Base-by-base conservation (phyloP, 2,113 vertebrate species). In the Sceloporus tristichus region DNA sequence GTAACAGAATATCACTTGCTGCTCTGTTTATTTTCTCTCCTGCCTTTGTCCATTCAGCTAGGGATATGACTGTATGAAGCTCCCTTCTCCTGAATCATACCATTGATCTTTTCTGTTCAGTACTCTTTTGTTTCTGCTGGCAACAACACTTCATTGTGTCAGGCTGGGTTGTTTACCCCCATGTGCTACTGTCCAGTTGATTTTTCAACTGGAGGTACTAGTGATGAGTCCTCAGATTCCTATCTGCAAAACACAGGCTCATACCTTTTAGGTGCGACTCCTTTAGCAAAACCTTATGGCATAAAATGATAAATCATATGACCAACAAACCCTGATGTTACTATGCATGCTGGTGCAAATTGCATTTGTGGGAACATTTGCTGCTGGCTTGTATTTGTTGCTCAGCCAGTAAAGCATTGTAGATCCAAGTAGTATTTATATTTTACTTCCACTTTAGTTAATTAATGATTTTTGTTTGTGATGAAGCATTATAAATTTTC, bases 11-110 rank as follows among this genome's bases (percentile, higher is more conserved):
- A 4, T 14, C 59, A 62, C 70, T 81, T 59, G 71, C 40, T 75
- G 40, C 73, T 87, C 8, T 88, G 42, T 66, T 83, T 23, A 68
- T 88, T 77, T 54, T 65, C 42, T 14, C 27, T 66, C 29, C n/a
- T 82, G 87, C 40, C 71, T 83, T 83, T 88, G 87, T 82, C 40
- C 80, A 88, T 88, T 82, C 73, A 88, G 21, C 23, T 82, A 68
- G 79, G 2, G 3, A 18, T 56, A 25, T 70, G 42, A 56, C 10
- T 53, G 21, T 34, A 53, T 5, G 25, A 34, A 27, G 5, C 62
- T 75, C 56, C 71, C 27, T 76, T 82, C n/a, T 21, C 66, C 73
- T n/a, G 19, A 83, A 81, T 77, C 56, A 40, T 18, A 34, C 71
- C 56, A 83, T 68, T 88, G 79, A 76, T 68, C 21, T 19, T 23